These are phyloP conservation scores for Erythrocercus mccallii DNA, from an alignment of 2,113 vertebrate genomes.

Conservation along the genomic window DNA sequence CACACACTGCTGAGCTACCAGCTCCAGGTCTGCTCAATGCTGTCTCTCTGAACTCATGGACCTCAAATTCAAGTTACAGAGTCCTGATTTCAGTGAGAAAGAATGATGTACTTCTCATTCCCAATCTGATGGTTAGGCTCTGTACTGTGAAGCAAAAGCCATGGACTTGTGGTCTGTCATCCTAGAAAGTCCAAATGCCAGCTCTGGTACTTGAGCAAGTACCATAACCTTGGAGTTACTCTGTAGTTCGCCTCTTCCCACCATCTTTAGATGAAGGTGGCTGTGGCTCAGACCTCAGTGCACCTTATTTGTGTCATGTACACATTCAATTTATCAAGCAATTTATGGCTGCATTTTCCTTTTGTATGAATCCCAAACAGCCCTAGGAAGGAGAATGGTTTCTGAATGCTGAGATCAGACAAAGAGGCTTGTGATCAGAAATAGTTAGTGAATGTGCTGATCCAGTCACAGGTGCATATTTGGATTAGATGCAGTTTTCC, in stretches of 20 bases:
- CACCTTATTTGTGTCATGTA: background rate
- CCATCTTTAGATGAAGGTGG: background rate
- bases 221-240: background rate
- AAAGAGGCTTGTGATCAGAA: background rate
- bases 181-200: background rate
- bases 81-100: accelerated
- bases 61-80: background rate
- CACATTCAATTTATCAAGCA: background rate
- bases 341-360: background rate
- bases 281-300: background rate
- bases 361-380: background rate
- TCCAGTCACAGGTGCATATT: background rate
- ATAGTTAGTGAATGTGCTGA: background rate
- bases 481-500: background rate
- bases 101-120: background rate
- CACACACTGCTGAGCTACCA: background rate
- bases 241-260: background rate
- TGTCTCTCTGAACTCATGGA: background rate
- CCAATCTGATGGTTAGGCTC: background rate
- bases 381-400: background rate
- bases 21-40: background rate
- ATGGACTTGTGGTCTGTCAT: background rate
- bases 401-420: background rate
- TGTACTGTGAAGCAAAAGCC: background rate
- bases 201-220: background rate